Conservation (phyloP, 92 coral and sea anemone genomes). For the Porites evermanni region DNA sequence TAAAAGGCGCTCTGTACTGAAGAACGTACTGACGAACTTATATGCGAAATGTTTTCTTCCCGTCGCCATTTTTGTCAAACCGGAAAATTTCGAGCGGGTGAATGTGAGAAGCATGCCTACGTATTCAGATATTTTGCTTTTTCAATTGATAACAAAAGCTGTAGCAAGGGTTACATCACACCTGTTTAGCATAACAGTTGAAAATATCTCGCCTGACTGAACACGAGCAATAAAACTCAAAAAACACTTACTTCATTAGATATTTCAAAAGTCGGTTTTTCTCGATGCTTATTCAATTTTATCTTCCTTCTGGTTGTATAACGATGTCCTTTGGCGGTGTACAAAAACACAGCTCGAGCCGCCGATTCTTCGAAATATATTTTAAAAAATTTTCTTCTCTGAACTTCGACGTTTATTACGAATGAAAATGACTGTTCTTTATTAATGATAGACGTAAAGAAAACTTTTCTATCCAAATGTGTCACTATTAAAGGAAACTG, state of each 20-base stretch:
- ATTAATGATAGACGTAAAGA: slow-evolving; percentile 18
- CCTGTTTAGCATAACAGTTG: slow-evolving; percentile 50
- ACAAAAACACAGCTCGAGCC: background rate
- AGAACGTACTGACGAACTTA: background rate
- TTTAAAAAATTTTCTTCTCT: background rate
- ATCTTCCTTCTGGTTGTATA: background rate
- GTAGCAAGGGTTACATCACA: slow-evolving; percentile 37
- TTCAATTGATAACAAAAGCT: slow-evolving; percentile 9
- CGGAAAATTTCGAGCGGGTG: slow-evolving; percentile 37
- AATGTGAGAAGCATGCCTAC: slow-evolving; percentile 42
- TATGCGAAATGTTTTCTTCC: background rate
- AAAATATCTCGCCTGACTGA: slow-evolving; percentile 27
- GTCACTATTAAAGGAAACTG: slow-evolving; percentile 32
- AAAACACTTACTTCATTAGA: background rate
- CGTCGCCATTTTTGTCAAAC: slow-evolving; percentile 21
- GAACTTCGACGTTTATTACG: background rate
- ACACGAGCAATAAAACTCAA: slow-evolving; percentile 4
- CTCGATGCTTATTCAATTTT: background rate
- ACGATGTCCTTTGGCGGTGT: background rate
- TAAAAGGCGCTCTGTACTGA: background rate
- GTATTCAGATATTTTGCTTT: slow-evolving; percentile 2
- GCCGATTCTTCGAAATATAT: background rate
- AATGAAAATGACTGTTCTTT: slow-evolving; percentile 3
- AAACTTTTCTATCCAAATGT: slow-evolving; percentile 19
- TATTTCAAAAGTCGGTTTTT: background rate